phyloP scores from a whole-genome alignment of 2,888 invertebrate species.

The Pachymerium ferrugineum region DNA sequence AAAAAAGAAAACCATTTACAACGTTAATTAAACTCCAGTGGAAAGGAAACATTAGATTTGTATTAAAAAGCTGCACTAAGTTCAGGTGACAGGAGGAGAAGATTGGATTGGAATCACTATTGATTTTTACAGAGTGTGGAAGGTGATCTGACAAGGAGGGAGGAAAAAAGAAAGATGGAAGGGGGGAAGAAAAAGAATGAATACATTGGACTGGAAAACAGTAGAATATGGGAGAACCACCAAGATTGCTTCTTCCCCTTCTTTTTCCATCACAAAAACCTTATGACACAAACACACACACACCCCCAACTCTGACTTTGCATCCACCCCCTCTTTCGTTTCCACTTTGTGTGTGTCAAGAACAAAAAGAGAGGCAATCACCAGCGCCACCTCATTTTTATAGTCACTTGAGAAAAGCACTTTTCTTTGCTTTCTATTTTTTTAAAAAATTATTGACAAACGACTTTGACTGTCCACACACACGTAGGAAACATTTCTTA shows the following conservation, averaged over 20 bases:
- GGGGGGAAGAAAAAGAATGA: not conserved
- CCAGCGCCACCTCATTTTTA: not conserved
- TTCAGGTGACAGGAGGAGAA: not conserved
- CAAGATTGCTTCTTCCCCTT: not conserved
- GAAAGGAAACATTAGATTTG: not conserved
- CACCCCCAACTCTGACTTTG: not conserved
- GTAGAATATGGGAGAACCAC: not conserved
- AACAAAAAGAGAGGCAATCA: not conserved
- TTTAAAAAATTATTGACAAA: too few relatives aligned
- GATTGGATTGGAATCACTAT: not conserved
- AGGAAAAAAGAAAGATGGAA: not conserved
- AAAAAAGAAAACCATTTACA: not conserved
- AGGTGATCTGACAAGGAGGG: too few relatives aligned
- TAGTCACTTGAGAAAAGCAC: too few relatives aligned
- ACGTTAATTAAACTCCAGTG: not conserved
- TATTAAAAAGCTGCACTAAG: not conserved
- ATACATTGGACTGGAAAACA: not conserved
- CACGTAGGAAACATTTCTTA: too few relatives aligned
- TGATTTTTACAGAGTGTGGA: too few relatives aligned
- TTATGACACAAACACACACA: not conserved
- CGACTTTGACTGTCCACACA: too few relatives aligned
- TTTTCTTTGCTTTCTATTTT: too few relatives aligned
- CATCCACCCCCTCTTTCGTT: too few relatives aligned
- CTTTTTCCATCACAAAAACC: not conserved
- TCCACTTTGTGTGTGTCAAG: too few relatives aligned